Percentiles rank a stretch among this genome's conserved stretches.
Evolutionary conservation across 2,797 vertebrate genomes (phyloP).

Genomic region (Threskiornis aethiopicus): DNA sequence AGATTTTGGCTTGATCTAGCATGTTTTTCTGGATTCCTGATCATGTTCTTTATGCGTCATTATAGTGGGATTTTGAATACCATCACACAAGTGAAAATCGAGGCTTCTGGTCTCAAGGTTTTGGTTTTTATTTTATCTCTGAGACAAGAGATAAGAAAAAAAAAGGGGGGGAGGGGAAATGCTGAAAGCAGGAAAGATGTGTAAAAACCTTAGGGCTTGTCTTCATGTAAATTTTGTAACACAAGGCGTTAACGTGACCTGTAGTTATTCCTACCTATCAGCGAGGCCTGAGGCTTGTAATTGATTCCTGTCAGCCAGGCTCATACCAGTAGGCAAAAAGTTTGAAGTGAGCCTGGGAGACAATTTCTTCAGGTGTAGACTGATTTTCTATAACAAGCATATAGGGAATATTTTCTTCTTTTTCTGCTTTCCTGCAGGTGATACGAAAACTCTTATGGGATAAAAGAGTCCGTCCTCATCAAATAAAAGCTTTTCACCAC

Average conservation of each 20-base stretch:
- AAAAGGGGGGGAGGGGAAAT: fast-evolving
- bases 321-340: not conserved
- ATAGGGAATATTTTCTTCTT: not conserved
- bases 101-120: not conserved
- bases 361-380: not conserved
- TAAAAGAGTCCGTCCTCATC: not conserved
- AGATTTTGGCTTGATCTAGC: not conserved
- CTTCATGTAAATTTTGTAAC: not conserved
- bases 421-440: not conserved
- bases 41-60: not conserved
- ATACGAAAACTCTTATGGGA: not conserved
- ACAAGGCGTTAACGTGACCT: not conserved
- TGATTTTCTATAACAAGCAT: not conserved
- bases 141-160: not conserved
- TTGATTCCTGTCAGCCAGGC: not conserved
- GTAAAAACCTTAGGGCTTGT: not conserved
- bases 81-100: not conserved
- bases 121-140: not conserved
- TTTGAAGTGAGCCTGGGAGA: not conserved
- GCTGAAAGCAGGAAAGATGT: not conserved
- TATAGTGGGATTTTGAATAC: not conserved
- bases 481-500: not conserved
- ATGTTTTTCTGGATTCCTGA: not conserved
- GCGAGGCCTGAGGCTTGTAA: not conserved
- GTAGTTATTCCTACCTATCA: not conserved